These are phyloP conservation scores for Bucorvus abyssinicus DNA, from an alignment of 2,797 vertebrate species.

Conservation along the genomic window DNA sequence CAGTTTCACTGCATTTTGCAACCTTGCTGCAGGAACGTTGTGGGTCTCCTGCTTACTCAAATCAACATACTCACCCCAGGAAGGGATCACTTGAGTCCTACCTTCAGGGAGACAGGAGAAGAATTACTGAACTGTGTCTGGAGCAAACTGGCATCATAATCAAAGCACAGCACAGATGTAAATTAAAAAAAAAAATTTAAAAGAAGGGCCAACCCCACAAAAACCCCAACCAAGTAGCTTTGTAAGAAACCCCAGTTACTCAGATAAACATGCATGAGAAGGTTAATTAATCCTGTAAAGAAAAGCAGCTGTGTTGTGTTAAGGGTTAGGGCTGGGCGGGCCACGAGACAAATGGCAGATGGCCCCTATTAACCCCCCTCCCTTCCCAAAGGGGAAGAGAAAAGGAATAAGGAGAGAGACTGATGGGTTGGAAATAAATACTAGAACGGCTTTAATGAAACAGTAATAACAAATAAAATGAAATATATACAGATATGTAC, in stretches of 20 bases:
- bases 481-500: too few species aligned
- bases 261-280: neutral
- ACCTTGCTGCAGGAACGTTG: neutral
- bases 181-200: neutral
- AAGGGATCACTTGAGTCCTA: neutral
- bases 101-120: neutral
- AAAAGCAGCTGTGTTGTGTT: neutral
- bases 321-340: too few species aligned
- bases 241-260: neutral
- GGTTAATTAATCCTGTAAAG: neutral
- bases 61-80: neutral
- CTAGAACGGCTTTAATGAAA: too few species aligned
- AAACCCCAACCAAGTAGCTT: neutral
- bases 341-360: too few species aligned
- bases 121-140: neutral
- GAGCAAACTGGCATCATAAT: neutral
- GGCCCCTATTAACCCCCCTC: too few species aligned
- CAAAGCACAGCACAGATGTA: neutral
- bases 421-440: too few species aligned
- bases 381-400: too few species aligned
- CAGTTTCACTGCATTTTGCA: neutral
- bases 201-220: neutral
- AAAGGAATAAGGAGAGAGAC: too few species aligned
- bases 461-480: too few species aligned
- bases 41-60: fast-evolving